These are phyloP conservation scores for Lagopus leucura DNA, from an alignment of 2,113 vertebrate genomes.

Conservation along the genomic window DNA sequence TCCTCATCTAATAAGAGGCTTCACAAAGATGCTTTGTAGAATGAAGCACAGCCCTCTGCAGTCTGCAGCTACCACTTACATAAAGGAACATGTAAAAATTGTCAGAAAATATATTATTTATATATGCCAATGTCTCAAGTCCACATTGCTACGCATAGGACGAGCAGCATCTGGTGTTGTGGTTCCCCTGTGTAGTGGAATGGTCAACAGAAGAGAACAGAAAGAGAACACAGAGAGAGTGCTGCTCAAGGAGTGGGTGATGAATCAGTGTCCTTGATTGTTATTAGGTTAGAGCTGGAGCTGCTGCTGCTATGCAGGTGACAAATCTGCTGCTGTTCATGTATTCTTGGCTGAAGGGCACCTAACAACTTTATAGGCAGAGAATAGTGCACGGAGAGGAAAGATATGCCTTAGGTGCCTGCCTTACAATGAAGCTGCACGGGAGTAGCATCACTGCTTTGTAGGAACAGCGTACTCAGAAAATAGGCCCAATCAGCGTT, in stretches of 20 bases:
- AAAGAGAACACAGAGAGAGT: neutral
- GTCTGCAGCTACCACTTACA: neutral
- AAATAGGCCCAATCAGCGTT: neutral
- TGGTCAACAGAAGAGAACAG: rapidly evolving
- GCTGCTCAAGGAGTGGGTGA: neutral
- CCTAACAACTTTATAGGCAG: neutral
- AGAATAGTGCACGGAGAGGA: neutral
- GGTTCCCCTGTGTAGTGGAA: neutral
- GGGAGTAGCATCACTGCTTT: neutral
- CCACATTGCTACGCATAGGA: neutral
- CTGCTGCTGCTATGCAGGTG: neutral
- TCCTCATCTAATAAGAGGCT: neutral
- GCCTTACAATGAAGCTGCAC: neutral
- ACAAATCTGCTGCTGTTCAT: neutral
- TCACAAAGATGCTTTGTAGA: neutral
- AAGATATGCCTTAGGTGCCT: neutral
- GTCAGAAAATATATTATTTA: neutral
- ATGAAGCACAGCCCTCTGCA: neutral
- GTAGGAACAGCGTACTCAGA: neutral
- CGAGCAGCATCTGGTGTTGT: neutral
- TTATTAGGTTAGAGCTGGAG: neutral
- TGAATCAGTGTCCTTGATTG: neutral
- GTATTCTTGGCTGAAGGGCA: neutral
- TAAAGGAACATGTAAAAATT: neutral
- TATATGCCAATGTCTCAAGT: neutral